Conservation (phyloP, 2,113 vertebrate species). For the mouse (Mus musculus) region GRCm39 chr17:81453501-81454000, state of each 20-base stretch:
- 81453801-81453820: neutral
- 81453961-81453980: neutral
- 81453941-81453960: neutral
- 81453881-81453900: neutral
- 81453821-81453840: neutral
- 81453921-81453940: neutral
- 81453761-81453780: neutral
- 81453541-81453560: neutral
- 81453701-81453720: neutral
- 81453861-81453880: neutral
- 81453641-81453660: neutral
- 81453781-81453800: neutral
- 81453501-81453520: neutral
- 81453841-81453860: neutral
- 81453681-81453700: neutral
- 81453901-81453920: neutral
- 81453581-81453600: neutral
- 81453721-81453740: neutral
- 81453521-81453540: neutral
- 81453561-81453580: neutral
- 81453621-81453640: neutral
- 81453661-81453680: neutral
- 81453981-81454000: neutral
- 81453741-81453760: neutral
- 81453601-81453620: neutral